These are phyloP conservation scores for Catostomus latipinnis DNA, from an alignment of 2,797 vertebrate species.

Conservation along the genomic window DNA sequence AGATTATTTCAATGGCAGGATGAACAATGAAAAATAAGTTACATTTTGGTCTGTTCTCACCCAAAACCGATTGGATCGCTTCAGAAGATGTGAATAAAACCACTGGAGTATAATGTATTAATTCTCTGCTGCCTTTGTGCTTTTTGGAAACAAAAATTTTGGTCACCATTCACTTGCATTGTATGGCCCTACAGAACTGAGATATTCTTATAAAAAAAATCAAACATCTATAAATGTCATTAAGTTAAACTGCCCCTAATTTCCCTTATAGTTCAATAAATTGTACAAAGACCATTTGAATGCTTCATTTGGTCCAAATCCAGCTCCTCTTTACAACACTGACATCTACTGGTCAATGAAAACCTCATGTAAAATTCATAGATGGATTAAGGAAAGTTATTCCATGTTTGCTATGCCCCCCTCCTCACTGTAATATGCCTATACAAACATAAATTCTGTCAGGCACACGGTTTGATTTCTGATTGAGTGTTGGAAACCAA, in stretches of 20 bases:
- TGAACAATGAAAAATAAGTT: too few relatives aligned
- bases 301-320: neutral
- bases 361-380: neutral
- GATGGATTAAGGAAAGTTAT: conserved; percentile 8
- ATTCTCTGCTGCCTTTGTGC: too few relatives aligned
- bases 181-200: too few relatives aligned
- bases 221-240: neutral
- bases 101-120: too few relatives aligned
- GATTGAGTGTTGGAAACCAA: conserved; percentile 1
- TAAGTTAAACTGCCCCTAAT: neutral
- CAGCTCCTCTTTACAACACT: conserved; percentile 39
- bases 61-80: too few relatives aligned
- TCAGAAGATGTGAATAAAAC: too few relatives aligned
- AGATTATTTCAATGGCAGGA: too few relatives aligned
- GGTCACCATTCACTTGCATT: too few relatives aligned
- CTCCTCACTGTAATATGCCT: conserved; percentile 21
- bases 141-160: too few relatives aligned
- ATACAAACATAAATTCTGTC: conserved; percentile 31
- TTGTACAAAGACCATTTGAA: conserved; percentile 8
- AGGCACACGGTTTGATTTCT: conserved; percentile 11
- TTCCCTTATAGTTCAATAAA: neutral
- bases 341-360: conserved; percentile 47
- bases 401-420: neutral
- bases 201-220: too few relatives aligned
- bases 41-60: too few relatives aligned